Evolutionary conservation across 2,888 invertebrate species (phyloP).

Genomic region (Cephus spinipes): DNA sequence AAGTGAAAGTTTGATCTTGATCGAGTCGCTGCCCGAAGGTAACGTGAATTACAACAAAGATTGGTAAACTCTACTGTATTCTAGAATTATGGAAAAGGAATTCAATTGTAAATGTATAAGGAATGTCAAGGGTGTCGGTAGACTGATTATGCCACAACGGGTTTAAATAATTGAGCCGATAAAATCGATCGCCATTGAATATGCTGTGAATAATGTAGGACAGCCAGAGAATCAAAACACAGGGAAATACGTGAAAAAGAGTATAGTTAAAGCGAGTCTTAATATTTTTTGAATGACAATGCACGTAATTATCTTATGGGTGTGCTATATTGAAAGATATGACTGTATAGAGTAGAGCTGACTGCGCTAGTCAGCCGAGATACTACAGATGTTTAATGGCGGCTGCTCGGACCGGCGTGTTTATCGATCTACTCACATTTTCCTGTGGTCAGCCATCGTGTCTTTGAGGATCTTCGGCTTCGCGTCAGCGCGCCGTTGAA

Average conservation of each 20-base stretch:
- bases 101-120: not conserved
- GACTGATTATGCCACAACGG: not conserved
- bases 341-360: not conserved
- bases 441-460: constrained; percentile 50
- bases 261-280: not conserved
- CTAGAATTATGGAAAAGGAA: not conserved
- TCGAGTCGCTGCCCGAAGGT: not conserved
- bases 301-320: not conserved
- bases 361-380: not conserved
- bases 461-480: not conserved
- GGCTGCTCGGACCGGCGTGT: not conserved
- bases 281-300: not conserved
- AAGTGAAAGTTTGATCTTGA: not conserved
- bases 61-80: not conserved
- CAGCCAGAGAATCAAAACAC: not conserved
- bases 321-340: not conserved
- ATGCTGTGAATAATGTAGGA: not conserved
- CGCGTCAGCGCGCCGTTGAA: not conserved
- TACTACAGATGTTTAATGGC: not conserved
- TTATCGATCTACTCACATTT: constrained; percentile 46
- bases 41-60: not conserved
- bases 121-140: not conserved
- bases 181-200: not conserved
- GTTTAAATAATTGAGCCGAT: not conserved
- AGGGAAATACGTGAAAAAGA: not conserved